These are phyloP conservation scores for Pollenia angustigena DNA, from an alignment of 2,888 invertebrate species.

Conservation along the genomic window DNA sequence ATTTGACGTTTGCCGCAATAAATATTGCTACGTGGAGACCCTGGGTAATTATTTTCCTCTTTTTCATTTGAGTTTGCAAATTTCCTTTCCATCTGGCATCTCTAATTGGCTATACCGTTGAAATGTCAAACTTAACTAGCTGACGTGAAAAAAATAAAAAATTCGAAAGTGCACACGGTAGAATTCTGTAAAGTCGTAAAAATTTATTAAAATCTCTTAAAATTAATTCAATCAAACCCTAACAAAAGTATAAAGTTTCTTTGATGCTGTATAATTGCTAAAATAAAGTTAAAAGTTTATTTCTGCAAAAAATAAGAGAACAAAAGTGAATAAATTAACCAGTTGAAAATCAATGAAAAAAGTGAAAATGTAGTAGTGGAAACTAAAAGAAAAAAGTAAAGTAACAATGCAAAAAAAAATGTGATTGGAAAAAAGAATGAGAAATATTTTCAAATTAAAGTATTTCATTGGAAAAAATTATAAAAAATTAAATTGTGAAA, in stretches of 20 bases:
- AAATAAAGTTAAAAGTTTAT: conserved; percentile 4
- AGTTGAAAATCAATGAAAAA: conserved; percentile 67
- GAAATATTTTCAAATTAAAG: not conserved
- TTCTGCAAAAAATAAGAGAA: conserved; percentile 18
- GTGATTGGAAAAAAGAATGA: conserved; percentile 28
- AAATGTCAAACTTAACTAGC: conserved; percentile 67
- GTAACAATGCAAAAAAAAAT: conserved; percentile 47
- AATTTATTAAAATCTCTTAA: conserved; percentile 55
- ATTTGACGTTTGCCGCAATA: too few species aligned
- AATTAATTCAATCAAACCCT: conserved; percentile 11
- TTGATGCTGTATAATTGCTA: conserved; percentile 37
- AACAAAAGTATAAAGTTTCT: conserved; percentile 34
- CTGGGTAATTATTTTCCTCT: conserved; percentile 19
- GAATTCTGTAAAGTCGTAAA: conserved; percentile 67
- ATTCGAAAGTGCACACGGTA: conserved; percentile 72
- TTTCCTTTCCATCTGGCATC: conserved; percentile 34
- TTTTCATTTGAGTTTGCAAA: conserved; percentile 6
- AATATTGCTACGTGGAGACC: too few species aligned
- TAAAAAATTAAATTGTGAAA: conserved; percentile 55
- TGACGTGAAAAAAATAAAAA: conserved; percentile 73
- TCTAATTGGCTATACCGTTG: conserved; percentile 10
- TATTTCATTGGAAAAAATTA: conserved; percentile 26
- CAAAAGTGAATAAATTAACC: conserved; percentile 29
- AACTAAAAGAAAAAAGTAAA: conserved; percentile 41
- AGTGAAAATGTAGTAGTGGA: conserved; percentile 67